phyloP scores from a whole-genome alignment of 2,113 vertebrate species.

The Notechis scutatus region DNA sequence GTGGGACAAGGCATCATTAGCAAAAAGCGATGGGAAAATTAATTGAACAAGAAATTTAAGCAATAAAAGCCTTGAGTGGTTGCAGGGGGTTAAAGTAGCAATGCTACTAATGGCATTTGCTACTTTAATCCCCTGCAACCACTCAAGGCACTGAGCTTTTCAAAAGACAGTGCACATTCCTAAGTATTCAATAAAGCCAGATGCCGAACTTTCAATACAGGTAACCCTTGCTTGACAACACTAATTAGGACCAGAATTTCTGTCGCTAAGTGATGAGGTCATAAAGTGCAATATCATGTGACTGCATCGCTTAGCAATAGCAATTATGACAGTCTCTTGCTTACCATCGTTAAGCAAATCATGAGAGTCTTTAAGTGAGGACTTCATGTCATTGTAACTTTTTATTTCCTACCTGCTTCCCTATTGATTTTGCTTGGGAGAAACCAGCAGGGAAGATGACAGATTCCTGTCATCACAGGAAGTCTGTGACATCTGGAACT shows the following conservation, averaged over 20 bases:
- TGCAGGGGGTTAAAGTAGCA: background rate
- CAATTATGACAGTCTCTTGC: background rate
- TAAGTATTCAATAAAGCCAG: background rate
- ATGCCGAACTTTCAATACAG: background rate
- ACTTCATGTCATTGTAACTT: background rate
- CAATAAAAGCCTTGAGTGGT: background rate
- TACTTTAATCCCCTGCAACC: too few relatives aligned
- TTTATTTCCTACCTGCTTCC: background rate
- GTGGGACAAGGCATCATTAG: background rate
- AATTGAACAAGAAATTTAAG: background rate
- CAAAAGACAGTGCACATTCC: background rate
- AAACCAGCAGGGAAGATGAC: background rate
- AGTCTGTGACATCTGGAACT: background rate
- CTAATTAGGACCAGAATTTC: background rate
- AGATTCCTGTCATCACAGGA: background rate
- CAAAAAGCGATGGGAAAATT: slow-evolving; percentile 4
- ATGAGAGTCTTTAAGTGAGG: background rate
- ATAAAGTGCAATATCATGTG: background rate
- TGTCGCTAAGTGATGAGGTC: background rate
- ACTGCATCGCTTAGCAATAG: background rate
- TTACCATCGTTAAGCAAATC: background rate
- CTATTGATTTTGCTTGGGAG: background rate
- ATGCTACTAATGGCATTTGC: too few relatives aligned
- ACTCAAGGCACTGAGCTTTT: background rate
- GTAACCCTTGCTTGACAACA: background rate